phyloP scores from a whole-genome alignment of 2,113 vertebrate species.

The Copsychus sechellarum region DNA sequence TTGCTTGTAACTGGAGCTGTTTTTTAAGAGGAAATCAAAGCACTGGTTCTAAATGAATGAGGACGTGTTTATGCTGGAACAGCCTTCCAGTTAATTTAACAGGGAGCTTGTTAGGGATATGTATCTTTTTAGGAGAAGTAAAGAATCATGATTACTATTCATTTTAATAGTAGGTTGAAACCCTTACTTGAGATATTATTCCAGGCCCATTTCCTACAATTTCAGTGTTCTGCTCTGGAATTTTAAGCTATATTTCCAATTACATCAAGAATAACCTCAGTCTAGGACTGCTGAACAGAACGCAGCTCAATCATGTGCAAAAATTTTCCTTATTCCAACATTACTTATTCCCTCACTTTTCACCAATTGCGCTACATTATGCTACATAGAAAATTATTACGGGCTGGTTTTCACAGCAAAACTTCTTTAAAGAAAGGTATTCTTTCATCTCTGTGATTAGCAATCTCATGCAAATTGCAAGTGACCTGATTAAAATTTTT shows the following conservation, averaged over 20 bases:
- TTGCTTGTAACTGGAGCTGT: background rate
- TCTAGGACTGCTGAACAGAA: background rate
- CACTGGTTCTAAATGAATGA: background rate
- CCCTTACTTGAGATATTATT: background rate
- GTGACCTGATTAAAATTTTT: background rate
- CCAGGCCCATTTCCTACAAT: background rate
- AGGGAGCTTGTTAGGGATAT: background rate
- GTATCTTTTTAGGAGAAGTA: background rate
- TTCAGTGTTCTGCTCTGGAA: background rate
- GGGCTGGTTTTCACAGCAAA: background rate
- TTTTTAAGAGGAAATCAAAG: background rate
- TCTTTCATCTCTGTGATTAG: constrained; percentile 11
- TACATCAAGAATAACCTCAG: background rate
- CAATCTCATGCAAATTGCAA: background rate
- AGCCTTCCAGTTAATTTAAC: background rate
- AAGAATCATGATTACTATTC: fast-evolving
- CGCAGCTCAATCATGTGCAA: background rate
- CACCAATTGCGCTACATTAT: background rate
- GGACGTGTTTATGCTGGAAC: fast-evolving
- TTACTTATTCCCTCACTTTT: background rate
- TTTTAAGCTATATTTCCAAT: background rate
- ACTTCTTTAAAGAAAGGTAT: background rate
- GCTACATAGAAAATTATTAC: background rate
- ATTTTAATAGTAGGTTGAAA: background rate
- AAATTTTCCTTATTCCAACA: background rate